A percentile compares a stretch with the other conserved stretches of the same genome.
Evolutionary conservation across 2,797 vertebrate genomes (phyloP).

Genomic region (Chelon auratus): DNA sequence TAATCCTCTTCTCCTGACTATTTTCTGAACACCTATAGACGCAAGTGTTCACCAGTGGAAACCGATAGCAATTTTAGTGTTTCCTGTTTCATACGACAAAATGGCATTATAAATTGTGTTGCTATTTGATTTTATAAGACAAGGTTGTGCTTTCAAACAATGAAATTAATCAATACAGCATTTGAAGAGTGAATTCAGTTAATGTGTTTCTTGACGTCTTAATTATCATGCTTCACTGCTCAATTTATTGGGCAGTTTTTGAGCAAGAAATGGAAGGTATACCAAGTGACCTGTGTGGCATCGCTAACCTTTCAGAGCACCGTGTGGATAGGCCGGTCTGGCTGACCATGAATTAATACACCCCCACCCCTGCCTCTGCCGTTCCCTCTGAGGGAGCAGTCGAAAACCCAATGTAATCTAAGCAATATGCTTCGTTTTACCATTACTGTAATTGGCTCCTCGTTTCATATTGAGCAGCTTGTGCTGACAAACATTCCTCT

Average conservation of each 20-base stretch:
- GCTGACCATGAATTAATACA: slow-evolving; percentile 9
- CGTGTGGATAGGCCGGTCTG: neutral
- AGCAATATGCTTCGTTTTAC: slow-evolving; percentile 65
- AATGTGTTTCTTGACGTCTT: neutral
- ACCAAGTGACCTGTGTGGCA: slow-evolving; percentile 2
- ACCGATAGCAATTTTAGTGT: too few species aligned
- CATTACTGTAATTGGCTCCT: slow-evolving; percentile 70
- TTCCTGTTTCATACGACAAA: neutral
- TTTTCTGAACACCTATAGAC: too few species aligned
- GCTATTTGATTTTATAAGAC: neutral
- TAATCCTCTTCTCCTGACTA: too few species aligned
- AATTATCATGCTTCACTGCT: slow-evolving; percentile 5
- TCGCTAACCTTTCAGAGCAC: slow-evolving; percentile 5
- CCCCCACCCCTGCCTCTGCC: slow-evolving; percentile 1
- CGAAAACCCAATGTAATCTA: slow-evolving; percentile 26
- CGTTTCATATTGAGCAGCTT: slow-evolving; percentile 56
- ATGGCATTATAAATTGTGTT: neutral
- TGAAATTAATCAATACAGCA: neutral
- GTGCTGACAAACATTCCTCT: slow-evolving; percentile 61
- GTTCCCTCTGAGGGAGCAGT: slow-evolving; percentile 9
- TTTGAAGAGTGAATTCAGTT: neutral
- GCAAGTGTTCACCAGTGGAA: too few species aligned
- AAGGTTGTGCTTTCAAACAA: neutral
- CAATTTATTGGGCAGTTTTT: neutral
- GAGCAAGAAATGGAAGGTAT: slow-evolving; percentile 5